Evolutionary conservation across 2,888 invertebrate species (phyloP).

Genomic region (Diabrotica balteata): DNA sequence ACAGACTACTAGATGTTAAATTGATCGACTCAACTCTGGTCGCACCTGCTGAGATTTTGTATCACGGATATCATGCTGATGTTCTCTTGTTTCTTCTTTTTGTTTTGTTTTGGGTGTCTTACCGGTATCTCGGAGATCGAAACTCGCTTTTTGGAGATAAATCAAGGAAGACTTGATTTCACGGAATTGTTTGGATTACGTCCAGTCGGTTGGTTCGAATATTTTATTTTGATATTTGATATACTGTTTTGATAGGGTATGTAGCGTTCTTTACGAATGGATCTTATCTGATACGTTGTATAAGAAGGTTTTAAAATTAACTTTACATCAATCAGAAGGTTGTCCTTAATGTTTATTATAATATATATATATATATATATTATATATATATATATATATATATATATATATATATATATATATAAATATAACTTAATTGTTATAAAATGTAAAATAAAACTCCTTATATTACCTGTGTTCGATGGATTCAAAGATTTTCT

Average conservation of each 20-base stretch:
- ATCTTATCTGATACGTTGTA: neutral
- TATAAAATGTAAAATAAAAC: no score
- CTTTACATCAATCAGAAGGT: neutral
- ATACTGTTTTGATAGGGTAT: conserved; percentile 3
- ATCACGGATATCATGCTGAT: conserved; percentile 21
- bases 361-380: no score
- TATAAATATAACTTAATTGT: no score
- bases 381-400: no score
- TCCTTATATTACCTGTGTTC: no score
- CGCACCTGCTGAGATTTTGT: conserved; percentile 23
- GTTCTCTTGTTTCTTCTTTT: conserved; percentile 20
- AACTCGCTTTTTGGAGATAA: conserved; percentile 17
- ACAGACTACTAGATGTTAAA: conserved; percentile 14
- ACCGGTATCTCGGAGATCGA: conserved; percentile 20
- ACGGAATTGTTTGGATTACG: conserved; percentile 14
- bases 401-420: no score
- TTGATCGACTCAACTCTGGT: conserved; percentile 21
- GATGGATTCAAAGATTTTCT: no score
- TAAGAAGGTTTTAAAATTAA: neutral
- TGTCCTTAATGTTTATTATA: no score
- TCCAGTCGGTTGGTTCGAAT: conserved; percentile 8
- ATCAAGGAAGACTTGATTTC: conserved; percentile 17
- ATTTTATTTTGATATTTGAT: conserved; percentile 10
- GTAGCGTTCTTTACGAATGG: neutral
- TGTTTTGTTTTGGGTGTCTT: conserved; percentile 16